Conservation (phyloP, 53 echinoderm and acorn worm species). For the Holothuria scabra region DNA sequence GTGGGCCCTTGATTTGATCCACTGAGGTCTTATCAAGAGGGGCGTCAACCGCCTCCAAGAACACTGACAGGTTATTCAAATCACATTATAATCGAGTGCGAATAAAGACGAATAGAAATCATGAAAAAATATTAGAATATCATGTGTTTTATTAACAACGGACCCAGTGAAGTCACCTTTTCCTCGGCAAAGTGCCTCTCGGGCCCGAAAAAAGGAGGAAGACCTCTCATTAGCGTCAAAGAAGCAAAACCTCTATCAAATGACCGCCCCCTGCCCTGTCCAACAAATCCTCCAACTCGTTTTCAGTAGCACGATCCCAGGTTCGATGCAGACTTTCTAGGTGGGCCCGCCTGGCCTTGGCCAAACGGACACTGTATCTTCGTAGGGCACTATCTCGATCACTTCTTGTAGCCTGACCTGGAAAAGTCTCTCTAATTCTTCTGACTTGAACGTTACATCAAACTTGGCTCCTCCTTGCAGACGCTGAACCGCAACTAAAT, state of each 20-base stretch:
- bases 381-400: no score
- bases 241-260: no score
- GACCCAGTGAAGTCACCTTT: background rate
- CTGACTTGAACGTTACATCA: no score
- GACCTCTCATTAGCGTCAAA: no score
- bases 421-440: no score
- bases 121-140: constrained; percentile 10
- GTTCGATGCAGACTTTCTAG: background rate
- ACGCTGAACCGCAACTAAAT: no score
- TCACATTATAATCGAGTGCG: background rate
- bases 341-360: background rate
- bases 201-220: background rate
- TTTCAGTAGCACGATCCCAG: background rate
- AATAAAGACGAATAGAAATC: constrained; percentile 27
- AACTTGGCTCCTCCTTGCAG: no score
- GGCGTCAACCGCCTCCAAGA: background rate
- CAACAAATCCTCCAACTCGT: background rate
- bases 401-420: background rate
- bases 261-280: no score
- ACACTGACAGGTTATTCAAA: background rate
- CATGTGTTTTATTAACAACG: background rate
- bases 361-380: constrained; percentile 9
- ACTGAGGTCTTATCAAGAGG: background rate
- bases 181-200: background rate
- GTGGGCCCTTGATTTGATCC: background rate